Base-by-base conservation (phyloP, 2,113 vertebrate species). In the Tympanuchus pallidicinctus region DNA sequence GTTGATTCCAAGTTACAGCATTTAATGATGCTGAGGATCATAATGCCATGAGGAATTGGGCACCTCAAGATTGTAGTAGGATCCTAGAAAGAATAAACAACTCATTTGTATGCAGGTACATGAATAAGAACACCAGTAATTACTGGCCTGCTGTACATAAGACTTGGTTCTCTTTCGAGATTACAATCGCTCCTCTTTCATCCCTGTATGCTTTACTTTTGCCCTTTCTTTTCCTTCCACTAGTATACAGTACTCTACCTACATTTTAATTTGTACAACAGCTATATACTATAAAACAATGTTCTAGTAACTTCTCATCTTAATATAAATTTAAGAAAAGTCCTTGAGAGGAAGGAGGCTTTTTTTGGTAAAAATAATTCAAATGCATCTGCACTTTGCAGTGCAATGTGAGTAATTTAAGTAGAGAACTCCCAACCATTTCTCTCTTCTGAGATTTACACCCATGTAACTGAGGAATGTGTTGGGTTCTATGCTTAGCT, bases 381-480 rank as follows among this genome's bases (percentile, higher is more conserved):
- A 64, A 82, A 11, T 20, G 12, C 5, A 1, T 64, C 13, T 52
- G 77, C 60, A 30, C 42, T 84, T 69, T 69, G 76, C 32, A 47
- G 38, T 22, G 60, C 75, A 52, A 85, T 42, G 71, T 6, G 20
- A 82, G 48, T 60, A 6, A 75, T 57, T 74, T 71, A 43, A 92
- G 34, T 57, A 47, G 50, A 70, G 47, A 48, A 57, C 42, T 86
- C 83, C 47, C 28, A 90, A 57, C 60, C 64, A 66, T 91, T 91
- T 79, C 79, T 91, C 24, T 80, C 74, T 83, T 92, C 89, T 86
- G 36, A 86, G 70, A 88, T 96, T 92, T 93, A 77, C 24, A 13
- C 65, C 28, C 11, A 6, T 5, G 3, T 64, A 67, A 57, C 57
- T 72, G 77, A 30, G 84, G 66, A 94, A 92, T 57, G 66, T 61